These are phyloP conservation scores for Diplodus sargus DNA, from an alignment of 2,797 vertebrate species.

Conservation along the genomic window DNA sequence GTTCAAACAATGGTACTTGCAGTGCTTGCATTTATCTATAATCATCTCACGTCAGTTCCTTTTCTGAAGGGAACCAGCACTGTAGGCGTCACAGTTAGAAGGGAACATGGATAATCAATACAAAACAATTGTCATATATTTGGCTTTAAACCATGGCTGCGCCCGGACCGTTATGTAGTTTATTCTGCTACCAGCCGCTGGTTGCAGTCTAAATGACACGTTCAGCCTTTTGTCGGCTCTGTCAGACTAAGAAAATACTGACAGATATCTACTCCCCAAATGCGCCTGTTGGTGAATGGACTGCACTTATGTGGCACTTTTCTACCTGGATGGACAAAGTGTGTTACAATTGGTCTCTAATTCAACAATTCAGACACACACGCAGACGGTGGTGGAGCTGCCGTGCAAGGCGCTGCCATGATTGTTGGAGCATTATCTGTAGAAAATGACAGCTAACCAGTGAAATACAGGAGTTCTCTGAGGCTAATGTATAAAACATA, in stretches of 20 bases:
- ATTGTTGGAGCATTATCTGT: constrained; percentile 6
- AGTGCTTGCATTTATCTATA: not conserved
- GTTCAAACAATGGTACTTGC: no score
- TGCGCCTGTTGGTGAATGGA: not conserved
- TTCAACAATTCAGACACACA: not conserved
- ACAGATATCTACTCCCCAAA: not conserved
- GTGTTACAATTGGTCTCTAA: not conserved
- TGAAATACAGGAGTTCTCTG: not conserved
- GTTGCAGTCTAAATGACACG: not conserved
- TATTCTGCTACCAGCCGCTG: not conserved
- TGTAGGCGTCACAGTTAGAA: not conserved
- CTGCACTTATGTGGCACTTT: not conserved
- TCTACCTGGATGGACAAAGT: not conserved
- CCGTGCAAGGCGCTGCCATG: not conserved
- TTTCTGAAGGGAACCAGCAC: not conserved
- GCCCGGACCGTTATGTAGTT: not conserved
- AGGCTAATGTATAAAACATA: not conserved
- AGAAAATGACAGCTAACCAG: not conserved
- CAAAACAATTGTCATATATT: not conserved
- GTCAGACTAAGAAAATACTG: not conserved
- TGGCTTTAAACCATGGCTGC: not conserved
- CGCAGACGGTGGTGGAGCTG: no score
- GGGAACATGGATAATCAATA: not conserved
- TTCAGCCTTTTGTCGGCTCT: not conserved
- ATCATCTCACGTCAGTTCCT: not conserved